A percentile compares a stretch with the other conserved stretches of the same genome.
These are phyloP conservation scores for Phenacoccus solenopsis DNA, from an alignment of 1,140 invertebrate genomes.

Conservation along the genomic window DNA sequence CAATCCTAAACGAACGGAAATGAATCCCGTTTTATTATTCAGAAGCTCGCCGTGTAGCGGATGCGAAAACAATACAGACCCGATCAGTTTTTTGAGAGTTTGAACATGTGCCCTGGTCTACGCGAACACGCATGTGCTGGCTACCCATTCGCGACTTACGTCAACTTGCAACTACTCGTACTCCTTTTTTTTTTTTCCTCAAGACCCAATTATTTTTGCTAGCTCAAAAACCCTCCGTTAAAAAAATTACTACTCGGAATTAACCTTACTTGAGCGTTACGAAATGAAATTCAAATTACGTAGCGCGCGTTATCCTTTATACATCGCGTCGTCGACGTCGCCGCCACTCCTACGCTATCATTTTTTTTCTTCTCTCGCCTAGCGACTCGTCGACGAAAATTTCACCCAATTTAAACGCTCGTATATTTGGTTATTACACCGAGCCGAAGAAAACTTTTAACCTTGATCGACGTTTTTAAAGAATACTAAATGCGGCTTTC, in stretches of 20 bases:
- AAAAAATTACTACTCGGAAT: neutral
- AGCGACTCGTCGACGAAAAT: neutral
- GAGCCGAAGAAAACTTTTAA: no score
- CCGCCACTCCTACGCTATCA: no score
- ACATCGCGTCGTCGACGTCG: neutral
- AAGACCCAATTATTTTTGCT: neutral
- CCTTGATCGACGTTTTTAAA: no score
- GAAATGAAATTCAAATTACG: neutral
- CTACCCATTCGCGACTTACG: neutral
- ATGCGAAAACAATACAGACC: neutral
- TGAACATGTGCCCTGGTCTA: neutral
- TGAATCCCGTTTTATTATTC: neutral
- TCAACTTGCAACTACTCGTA: no score
- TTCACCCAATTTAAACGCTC: no score
- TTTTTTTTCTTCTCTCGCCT: neutral
- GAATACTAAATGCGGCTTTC: no score
- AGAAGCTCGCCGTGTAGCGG: neutral
- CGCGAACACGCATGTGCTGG: neutral
- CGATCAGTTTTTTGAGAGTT: constrained; percentile 1
- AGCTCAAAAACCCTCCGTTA: neutral
- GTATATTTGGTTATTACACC: no score
- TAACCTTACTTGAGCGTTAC: neutral
- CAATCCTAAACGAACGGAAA: constrained; percentile 1
- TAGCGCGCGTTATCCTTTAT: neutral
- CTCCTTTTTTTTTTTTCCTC: no score